phyloP scores from a whole-genome alignment of 2,888 invertebrate genomes.

The Volucella bombylans region DNA sequence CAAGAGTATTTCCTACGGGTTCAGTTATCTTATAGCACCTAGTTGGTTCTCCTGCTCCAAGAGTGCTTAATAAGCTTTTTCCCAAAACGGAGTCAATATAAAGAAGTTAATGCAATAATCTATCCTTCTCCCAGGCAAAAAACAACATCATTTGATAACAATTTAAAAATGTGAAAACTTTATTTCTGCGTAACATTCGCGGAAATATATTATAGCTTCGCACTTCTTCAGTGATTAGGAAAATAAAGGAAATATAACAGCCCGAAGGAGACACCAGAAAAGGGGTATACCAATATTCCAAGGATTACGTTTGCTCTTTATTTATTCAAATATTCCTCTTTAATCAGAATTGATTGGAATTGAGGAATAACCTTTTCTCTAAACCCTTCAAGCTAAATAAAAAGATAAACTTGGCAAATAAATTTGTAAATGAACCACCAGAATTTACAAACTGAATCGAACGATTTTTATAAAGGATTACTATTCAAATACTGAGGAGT shows the following conservation, averaged over 20 bases:
- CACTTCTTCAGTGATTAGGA: background rate
- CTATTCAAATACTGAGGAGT: no score
- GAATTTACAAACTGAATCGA: slow-evolving; percentile 19
- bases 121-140: no score
- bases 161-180: background rate
- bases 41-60: no score
- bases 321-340: slow-evolving; percentile 61
- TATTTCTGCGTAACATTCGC: background rate
- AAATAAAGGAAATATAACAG: background rate
- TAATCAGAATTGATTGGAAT: slow-evolving; percentile 66
- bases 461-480: background rate
- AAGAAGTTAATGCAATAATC: no score
- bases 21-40: no score
- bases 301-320: slow-evolving; percentile 40
- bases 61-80: no score
- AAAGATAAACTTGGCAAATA: slow-evolving; percentile 41
- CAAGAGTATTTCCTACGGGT: no score
- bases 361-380: slow-evolving; percentile 55
- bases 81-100: no score
- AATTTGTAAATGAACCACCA: slow-evolving; percentile 46
- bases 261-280: background rate
- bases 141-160: background rate
- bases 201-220: background rate
- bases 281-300: background rate
- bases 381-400: slow-evolving; percentile 20